A percentile compares a stretch with the other conserved stretches of the same genome.
phyloP scores from a whole-genome alignment of 2,797 vertebrate genomes.

The Borostomias antarcticus region DNA sequence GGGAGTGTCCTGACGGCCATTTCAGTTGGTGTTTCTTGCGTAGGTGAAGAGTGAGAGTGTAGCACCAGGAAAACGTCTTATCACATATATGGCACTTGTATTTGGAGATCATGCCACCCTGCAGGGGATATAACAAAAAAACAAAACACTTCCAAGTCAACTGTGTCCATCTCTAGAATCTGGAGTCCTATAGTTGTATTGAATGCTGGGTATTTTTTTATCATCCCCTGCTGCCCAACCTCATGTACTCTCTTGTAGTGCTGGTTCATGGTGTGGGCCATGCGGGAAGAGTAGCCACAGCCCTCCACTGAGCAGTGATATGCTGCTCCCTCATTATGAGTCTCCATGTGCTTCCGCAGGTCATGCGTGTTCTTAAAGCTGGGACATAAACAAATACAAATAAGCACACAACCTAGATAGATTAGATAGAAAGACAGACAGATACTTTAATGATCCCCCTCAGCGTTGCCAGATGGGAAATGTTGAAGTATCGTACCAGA shows the following conservation, averaged over 20 bases:
- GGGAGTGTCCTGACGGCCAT: conserved; percentile 82
- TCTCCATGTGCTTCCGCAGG: conserved; percentile 80
- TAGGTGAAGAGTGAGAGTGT: conserved; percentile 79
- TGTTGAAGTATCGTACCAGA: no score
- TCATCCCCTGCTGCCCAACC: conserved; percentile 54
- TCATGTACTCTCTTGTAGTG: conserved; percentile 75
- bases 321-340: conserved; percentile 77
- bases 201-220: neutral
- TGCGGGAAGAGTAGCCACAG: conserved; percentile 75
- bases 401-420: neutral
- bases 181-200: neutral
- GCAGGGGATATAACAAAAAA: conserved; percentile 12
- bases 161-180: no score
- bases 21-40: conserved; percentile 79
- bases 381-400: conserved; percentile 17
- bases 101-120: conserved; percentile 74
- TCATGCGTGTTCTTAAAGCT: conserved; percentile 81
- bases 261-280: conserved; percentile 68
- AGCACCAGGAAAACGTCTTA: conserved; percentile 83
- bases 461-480: no score
- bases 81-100: conserved; percentile 82
- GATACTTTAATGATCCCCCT: no score
- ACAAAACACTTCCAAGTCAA: neutral
- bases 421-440: no score
- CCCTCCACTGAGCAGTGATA: conserved; percentile 78